Evolutionary conservation across 2,797 vertebrate genomes (phyloP), one percentile per base, ranked within the genome.

Genomic region (Oreochromis grahami): DNA sequence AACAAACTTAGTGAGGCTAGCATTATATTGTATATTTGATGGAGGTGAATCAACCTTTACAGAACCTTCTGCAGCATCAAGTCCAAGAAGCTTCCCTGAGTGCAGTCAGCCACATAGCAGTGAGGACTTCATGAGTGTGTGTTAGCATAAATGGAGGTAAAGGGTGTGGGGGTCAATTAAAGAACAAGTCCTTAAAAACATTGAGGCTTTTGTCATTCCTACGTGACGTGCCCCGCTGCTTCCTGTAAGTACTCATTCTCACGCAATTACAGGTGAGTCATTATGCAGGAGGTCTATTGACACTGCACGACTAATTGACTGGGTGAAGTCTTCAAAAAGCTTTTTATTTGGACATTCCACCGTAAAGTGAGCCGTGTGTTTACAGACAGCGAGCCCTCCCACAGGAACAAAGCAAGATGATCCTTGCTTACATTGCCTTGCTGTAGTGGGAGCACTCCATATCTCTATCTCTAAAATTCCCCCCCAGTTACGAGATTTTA

Each of bases 191-290:
- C 87, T 93, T 88, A 89, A 88, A 86, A 92, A 91, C 84, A 93
- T 91, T 38, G 89, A 85, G 80, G 86, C 78, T 93, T 95, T 96
- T 95, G 94, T 95, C 93, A 94, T 96, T 92, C 91, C 90, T 84
- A 87, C 94, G 94, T 91, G 91, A 96, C 82, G 86, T 93, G 86
- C 91, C 92, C 85, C 86, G 92, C 87, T 80, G 90, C 93, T 93
- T 94, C 91, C 81, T 90, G 90, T 91, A 89, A 93, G 86, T 87
- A 91, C 89, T 88, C 82, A 81, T 95, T 96, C 92, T 95, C 93
- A 95, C 89, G 91, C 95, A 95, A 91, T 95, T 93, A 92, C 93
- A 94, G 93, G 92, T 94, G 93, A 94, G 93, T 95, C 94, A 95
- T 94, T 94, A 94, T 91, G 89, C 88, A 83, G 88, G 76, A 43